Evolutionary conservation across 2,888 invertebrate species (phyloP).

Genomic region (Aspidiotus rigidus): DNA sequence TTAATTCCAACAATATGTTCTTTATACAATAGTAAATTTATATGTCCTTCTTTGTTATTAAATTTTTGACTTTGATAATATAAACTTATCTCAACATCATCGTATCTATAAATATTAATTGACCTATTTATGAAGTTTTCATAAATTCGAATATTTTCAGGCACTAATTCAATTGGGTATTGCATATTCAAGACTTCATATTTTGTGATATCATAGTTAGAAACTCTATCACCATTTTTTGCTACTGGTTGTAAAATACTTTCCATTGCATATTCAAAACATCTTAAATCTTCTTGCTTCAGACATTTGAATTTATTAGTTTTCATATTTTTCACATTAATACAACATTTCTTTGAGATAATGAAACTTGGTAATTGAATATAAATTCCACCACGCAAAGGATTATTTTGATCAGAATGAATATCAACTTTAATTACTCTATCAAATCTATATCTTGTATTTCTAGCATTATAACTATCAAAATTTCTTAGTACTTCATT

Average conservation of each 20-base stretch:
- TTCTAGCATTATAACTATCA: conserved; percentile 16
- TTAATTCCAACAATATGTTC: conserved; percentile 14
- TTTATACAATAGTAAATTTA: conserved; percentile 15
- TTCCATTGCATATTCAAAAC: conserved; percentile 6
- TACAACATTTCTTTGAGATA: conserved; percentile 5
- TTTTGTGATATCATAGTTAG: conserved; percentile 5
- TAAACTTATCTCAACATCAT: conserved; percentile 11
- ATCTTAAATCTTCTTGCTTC: conserved; percentile 12
- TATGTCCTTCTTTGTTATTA: conserved; percentile 10
- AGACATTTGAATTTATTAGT: conserved; percentile 13
- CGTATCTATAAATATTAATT: conserved; percentile 19
- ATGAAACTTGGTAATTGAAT: conserved; percentile 2
- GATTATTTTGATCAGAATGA: conserved; percentile 11
- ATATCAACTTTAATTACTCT: conserved; percentile 13
- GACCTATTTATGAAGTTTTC: conserved; percentile 19
- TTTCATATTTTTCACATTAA: conserved; percentile 12
- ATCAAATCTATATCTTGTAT: conserved; percentile 21
- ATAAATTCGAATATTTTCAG: conserved; percentile 13
- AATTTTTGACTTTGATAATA: conserved; percentile 14
- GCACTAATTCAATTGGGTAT: conserved; percentile 10
- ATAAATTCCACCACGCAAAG: conserved; percentile 2
- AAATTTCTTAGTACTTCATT: conserved; percentile 14
- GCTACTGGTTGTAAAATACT: conserved; percentile 9
- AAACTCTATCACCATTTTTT: conserved; percentile 11
- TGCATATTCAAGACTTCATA: conserved; percentile 12